phyloP scores from a whole-genome alignment of 53 echinoderm and acorn worm species.

The Holothuria scabra region DNA sequence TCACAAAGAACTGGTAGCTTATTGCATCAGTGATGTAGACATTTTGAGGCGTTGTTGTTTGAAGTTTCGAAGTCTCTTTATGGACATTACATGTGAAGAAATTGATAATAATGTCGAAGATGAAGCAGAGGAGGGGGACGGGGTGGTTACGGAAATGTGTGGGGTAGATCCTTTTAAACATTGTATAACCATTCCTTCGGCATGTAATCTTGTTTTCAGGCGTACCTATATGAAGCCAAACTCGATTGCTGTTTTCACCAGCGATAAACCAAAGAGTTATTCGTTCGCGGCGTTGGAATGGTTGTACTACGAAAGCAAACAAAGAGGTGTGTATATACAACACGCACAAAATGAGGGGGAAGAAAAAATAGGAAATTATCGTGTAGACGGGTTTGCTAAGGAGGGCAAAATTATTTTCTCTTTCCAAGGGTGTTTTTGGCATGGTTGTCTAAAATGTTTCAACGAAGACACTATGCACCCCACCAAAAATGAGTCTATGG shows the following conservation, averaged over 20 bases:
- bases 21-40: too few relatives aligned
- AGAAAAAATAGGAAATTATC: constrained; percentile 22
- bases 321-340: constrained; percentile 29
- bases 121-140: too few relatives aligned
- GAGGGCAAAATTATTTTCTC: constrained; percentile 11
- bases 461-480: not conserved
- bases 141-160: too few relatives aligned
- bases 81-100: constrained; percentile 5
- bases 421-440: constrained; percentile 18
- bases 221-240: constrained; percentile 34
- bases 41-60: constrained; percentile 43
- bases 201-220: constrained; percentile 56
- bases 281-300: constrained; percentile 18
- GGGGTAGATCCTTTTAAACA: constrained; percentile 66
- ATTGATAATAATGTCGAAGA: too few relatives aligned
- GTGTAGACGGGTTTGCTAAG: constrained; percentile 29
- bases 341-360: constrained; percentile 49
- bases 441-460: constrained; percentile 31
- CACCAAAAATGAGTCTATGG: constrained; percentile 7
- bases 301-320: constrained; percentile 5
- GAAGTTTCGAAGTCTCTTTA: constrained; percentile 20
- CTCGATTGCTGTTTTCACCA: constrained; percentile 33
- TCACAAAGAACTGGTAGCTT: constrained; percentile 27
- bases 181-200: constrained; percentile 70
- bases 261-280: not conserved